These are phyloP conservation scores for Coilia nasus DNA, from an alignment of 2,797 vertebrate species.

Conservation along the genomic window DNA sequence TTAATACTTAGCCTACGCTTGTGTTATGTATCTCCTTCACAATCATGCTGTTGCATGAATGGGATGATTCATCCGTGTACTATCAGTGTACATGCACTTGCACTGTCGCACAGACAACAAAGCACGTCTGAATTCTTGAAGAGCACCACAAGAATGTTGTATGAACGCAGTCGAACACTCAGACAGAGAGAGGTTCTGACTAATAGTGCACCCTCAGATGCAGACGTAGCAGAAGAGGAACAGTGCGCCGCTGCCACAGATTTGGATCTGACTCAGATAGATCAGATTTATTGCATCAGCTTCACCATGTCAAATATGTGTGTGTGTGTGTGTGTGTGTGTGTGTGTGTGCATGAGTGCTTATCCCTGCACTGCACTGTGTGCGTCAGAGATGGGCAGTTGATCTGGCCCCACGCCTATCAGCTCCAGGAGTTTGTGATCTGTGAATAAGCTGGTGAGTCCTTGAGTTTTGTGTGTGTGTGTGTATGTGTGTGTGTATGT, in stretches of 20 bases:
- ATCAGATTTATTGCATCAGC: too few species aligned
- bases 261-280: too few species aligned
- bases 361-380: too few species aligned
- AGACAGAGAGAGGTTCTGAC: not conserved
- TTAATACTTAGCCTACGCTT: too few species aligned
- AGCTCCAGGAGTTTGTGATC: not conserved
- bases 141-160: constrained; percentile 9
- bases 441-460: not conserved
- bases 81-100: not conserved
- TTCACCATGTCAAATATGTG: too few species aligned
- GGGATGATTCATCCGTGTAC: constrained; percentile 9
- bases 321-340: too few species aligned
- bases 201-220: not conserved
- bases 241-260: too few species aligned
- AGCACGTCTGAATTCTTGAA: not conserved
- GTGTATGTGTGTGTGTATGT: not conserved
- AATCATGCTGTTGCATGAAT: constrained; percentile 1
- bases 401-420: constrained; percentile 11
- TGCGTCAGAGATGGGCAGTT: not conserved
- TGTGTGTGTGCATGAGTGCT: too few species aligned
- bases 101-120: not conserved
- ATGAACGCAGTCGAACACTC: not conserved
- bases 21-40: not conserved
- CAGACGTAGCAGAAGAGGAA: too few species aligned
- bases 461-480: not conserved